phyloP scores from a whole-genome alignment of 2,797 vertebrate genomes.

The Monodelphis domestica region DNA sequence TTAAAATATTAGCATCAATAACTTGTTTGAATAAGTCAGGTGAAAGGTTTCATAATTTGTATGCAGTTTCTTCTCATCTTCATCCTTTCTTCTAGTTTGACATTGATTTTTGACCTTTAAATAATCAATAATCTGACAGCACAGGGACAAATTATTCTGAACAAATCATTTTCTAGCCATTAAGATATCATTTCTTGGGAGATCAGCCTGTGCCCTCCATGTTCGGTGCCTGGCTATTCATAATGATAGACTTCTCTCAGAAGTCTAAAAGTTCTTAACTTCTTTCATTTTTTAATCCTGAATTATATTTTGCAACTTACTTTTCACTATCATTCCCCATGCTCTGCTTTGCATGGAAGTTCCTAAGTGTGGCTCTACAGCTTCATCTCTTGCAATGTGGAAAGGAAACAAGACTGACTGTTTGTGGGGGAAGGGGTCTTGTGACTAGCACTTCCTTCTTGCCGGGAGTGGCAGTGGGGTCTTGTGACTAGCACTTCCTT shows the following conservation, averaged over 20 bases:
- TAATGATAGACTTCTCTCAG: background rate
- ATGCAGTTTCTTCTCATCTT: background rate
- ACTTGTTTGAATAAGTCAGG: background rate
- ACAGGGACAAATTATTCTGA: background rate
- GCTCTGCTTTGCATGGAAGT: background rate
- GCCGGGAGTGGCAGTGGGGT: too few species aligned
- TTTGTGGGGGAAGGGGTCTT: too few species aligned
- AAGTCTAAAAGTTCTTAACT: background rate
- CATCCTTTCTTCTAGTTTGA: background rate
- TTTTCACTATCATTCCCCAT: background rate
- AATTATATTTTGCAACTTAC: background rate
- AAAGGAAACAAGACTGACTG: too few species aligned
- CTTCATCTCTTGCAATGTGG: background rate
- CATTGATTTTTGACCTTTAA: background rate
- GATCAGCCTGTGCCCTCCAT: background rate
- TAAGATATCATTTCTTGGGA: background rate
- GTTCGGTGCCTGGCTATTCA: background rate
- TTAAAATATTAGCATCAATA: background rate
- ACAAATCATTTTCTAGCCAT: background rate
- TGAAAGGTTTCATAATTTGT: background rate
- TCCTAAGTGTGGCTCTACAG: too few species aligned
- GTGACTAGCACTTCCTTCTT: too few species aligned
- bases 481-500: too few species aligned
- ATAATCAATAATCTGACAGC: background rate
- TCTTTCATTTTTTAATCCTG: background rate